Percentiles rank a stretch among this genome's conserved stretches.
These are phyloP conservation scores for Scolopax mira DNA, from an alignment of 2,113 vertebrate species.

Conservation along the genomic window DNA sequence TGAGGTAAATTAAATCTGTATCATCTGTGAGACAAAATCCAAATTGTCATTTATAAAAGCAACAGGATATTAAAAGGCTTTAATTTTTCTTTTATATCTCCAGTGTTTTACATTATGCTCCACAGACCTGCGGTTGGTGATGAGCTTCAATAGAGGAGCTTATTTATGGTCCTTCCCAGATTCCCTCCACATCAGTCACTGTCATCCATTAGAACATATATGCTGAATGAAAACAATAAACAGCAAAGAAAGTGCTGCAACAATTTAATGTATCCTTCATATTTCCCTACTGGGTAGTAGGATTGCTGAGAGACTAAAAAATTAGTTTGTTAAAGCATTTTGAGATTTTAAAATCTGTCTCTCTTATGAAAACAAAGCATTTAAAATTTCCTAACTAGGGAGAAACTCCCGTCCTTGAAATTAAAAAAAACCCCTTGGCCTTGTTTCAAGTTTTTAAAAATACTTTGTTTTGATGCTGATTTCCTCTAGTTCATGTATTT, in stretches of 20 bases:
- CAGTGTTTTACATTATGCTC: neutral
- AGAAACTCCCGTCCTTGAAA: neutral
- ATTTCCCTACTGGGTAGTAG: neutral
- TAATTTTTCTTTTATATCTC: neutral
- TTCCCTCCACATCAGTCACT: neutral
- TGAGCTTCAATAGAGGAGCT: neutral
- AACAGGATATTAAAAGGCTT: neutral
- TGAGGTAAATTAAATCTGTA: neutral
- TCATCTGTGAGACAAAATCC: neutral
- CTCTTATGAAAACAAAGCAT: neutral
- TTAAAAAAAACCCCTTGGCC: neutral
- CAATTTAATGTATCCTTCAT: neutral
- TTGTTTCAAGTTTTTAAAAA: neutral
- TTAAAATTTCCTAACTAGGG: neutral
- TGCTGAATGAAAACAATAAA: neutral
- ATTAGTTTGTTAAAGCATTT: neutral
- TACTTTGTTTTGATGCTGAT: neutral
- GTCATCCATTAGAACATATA: neutral
- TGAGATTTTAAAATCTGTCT: neutral
- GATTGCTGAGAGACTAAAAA: neutral
- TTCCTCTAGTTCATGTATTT: neutral
- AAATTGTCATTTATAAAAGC: neutral
- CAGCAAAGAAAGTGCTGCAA: slow-evolving; percentile 8
- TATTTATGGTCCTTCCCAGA: neutral
- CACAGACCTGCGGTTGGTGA: neutral